Evolutionary conservation across 2,888 invertebrate species (phyloP).

Genomic region (Mythimna impura): DNA sequence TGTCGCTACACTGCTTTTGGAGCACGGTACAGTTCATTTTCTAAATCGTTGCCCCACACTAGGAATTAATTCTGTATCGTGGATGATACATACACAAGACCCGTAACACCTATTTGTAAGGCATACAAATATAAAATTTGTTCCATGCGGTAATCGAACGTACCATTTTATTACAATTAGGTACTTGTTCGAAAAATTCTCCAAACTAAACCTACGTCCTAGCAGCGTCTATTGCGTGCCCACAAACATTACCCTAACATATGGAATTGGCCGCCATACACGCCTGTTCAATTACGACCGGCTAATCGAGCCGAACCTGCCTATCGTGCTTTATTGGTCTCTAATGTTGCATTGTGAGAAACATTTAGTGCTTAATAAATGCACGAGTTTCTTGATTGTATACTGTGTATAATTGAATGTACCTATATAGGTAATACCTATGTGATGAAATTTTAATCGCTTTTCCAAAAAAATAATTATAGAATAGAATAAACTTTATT

Average conservation of each 20-base stretch:
- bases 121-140: too few species aligned
- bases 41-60: too few species aligned
- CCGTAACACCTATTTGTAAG: too few species aligned
- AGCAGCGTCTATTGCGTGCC: slow-evolving; percentile 64
- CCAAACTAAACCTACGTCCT: background rate
- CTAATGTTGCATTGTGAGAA: slow-evolving; percentile 61
- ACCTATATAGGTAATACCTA: background rate
- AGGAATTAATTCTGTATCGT: too few species aligned
- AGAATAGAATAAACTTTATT: too few species aligned
- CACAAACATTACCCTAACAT: slow-evolving; percentile 59
- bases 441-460: background rate
- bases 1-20: too few species aligned
- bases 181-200: background rate
- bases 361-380: slow-evolving; percentile 36
- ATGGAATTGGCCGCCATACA: slow-evolving; percentile 68
- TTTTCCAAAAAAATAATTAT: too few species aligned
- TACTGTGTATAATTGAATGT: slow-evolving; percentile 21
- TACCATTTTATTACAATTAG: background rate
- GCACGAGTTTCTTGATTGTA: slow-evolving; percentile 3
- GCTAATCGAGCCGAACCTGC: slow-evolving; percentile 71
- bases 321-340: slow-evolving; percentile 51
- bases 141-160: too few species aligned
- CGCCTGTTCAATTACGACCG: slow-evolving; percentile 77
- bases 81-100: too few species aligned
- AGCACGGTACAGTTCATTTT: too few species aligned